Conservation (phyloP, 2,797 vertebrate species). For the Telmatherina bonti region DNA sequence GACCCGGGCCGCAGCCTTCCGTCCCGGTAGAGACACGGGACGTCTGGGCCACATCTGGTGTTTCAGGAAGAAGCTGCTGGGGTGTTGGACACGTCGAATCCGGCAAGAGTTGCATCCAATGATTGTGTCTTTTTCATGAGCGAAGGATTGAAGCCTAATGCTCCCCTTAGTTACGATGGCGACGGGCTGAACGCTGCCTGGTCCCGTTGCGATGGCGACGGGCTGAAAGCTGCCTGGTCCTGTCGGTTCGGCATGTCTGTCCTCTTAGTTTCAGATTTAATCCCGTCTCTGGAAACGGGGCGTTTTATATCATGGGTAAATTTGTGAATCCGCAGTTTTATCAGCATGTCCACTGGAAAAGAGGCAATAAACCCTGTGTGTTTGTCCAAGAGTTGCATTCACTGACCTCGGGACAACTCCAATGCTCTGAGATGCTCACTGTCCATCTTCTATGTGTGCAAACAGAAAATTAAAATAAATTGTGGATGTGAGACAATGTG, state of each 20-base stretch:
- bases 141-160: too few relatives aligned
- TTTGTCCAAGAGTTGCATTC: too few relatives aligned
- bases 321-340: constrained; percentile 46
- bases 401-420: background rate
- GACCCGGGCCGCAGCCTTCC: too few relatives aligned
- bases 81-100: too few relatives aligned
- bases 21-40: too few relatives aligned
- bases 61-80: constrained; percentile 39
- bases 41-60: background rate
- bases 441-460: constrained; percentile 77
- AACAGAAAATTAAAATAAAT: constrained; percentile 71
- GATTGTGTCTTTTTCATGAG: background rate
- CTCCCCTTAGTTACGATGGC: too few relatives aligned
- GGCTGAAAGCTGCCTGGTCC: too few relatives aligned
- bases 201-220: too few relatives aligned
- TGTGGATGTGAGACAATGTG: constrained; percentile 73
- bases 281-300: constrained; percentile 59
- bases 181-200: too few relatives aligned
- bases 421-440: constrained; percentile 63
- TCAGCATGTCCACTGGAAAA: constrained; percentile 69
- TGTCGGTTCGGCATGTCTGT: too few relatives aligned
- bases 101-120: too few relatives aligned
- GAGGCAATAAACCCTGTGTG: constrained; percentile 70
- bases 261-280: constrained; percentile 71
- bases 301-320: constrained; percentile 79